Percentiles rank a stretch among this genome's conserved stretches.
phyloP scores from a whole-genome alignment of 2,888 invertebrate species.

The Actias luna region DNA sequence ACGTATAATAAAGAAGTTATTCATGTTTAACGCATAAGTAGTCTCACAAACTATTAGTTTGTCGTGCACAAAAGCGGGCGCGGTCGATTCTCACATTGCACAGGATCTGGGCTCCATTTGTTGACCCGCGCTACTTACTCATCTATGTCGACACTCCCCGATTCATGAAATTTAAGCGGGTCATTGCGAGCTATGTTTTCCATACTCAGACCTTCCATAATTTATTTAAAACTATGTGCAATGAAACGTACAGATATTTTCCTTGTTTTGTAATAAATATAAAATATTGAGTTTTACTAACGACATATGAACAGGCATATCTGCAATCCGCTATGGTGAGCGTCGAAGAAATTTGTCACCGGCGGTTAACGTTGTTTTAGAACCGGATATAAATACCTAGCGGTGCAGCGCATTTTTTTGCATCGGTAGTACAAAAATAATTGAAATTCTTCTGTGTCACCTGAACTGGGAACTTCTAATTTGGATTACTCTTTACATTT shows the following conservation, averaged over 20 bases:
- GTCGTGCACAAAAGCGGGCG: constrained; percentile 51
- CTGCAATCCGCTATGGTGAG: no score
- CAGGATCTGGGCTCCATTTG: constrained; percentile 81
- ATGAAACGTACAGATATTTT: no score
- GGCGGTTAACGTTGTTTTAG: no score
- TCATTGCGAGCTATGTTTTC: background rate
- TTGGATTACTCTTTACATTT: background rate
- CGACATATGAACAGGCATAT: no score
- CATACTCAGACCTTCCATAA: background rate
- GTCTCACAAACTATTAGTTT: constrained; percentile 34
- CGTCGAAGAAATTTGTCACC: no score
- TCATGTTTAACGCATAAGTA: constrained; percentile 21
- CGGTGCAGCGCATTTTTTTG: no score
- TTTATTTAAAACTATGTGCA: background rate
- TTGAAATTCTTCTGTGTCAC: no score
- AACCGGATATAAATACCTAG: no score
- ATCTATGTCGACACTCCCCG: constrained; percentile 65
- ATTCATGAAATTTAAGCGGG: constrained; percentile 14
- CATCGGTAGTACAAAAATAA: no score
- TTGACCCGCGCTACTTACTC: constrained; percentile 56
- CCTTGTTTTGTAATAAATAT: no score
- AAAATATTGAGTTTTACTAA: no score
- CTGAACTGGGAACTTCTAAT: background rate
- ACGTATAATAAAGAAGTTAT: constrained; percentile 30
- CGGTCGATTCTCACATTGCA: constrained; percentile 64